Evolutionary conservation across 1,140 invertebrate genomes (phyloP), one percentile per base, ranked within the genome.

Genomic region (Eueides isabella): DNA sequence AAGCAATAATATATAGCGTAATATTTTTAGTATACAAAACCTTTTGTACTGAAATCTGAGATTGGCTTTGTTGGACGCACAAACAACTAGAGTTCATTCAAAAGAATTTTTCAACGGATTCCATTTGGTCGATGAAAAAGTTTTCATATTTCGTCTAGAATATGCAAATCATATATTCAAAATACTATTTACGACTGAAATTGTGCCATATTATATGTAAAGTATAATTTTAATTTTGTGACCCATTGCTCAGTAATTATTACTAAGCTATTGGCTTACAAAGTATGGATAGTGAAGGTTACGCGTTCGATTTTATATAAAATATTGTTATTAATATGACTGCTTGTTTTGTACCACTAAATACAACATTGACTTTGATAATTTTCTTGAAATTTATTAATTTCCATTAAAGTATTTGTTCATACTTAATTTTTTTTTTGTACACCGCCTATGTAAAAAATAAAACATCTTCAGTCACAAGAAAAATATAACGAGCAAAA

Each of bases 11-110:
- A 79, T 77, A 79, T 77, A 55, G 48, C 23, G 26, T 23, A 55
- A 85, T 86, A 87, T 88, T 85, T 86, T 85, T 26, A 2, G 78
- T 84, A 76, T 71, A 74, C 62, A 66, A 67, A 48, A 79, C 78
- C 73, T 82, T 86, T 84, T 84, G 82, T 85, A 85, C 85, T 77
- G 82, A 77, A 85, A 85, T 86, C 79, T 85, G 75, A 81, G 77
- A 85, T 83, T 88, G 84, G 78, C 81, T 86, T 85, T 85, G 81
- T 84, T 79, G 81, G 75, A 80, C 76, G 64, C 72, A 81, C 79
- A 84, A 86, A 83, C 80, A 80, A 83, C 76, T 72, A 78, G 61
- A 78, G 74, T 83, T 73, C 74, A 81, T 81, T 85, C 84, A 85
- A 84, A 85, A 77, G 79, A 77, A 76, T 80, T 80, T 71, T 63